Percentiles rank a stretch among this genome's conserved stretches.
Conservation (phyloP, 2,797 vertebrate species). For the Falco biarmicus region DNA sequence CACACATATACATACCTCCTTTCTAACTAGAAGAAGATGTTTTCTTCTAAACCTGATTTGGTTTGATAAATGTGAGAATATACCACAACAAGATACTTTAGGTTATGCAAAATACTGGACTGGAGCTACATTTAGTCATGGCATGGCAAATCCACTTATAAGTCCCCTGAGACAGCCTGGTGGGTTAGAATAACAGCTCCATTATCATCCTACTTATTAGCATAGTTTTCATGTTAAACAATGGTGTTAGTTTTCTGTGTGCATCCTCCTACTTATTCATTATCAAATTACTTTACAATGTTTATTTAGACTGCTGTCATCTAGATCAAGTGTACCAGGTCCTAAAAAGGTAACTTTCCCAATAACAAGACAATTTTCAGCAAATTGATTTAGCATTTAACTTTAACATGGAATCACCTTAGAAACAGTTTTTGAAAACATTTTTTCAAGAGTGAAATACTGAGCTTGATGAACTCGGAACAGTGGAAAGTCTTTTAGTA, state of each 20-base stretch:
- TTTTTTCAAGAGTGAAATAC: not conserved
- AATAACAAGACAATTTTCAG: not conserved
- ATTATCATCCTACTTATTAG: conserved; percentile 65
- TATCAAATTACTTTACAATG: conserved; percentile 62
- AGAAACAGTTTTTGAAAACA: not conserved
- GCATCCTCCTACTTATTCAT: conserved; percentile 53
- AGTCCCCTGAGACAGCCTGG: conserved; percentile 55
- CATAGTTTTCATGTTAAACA: conserved; percentile 72
- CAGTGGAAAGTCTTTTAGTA: not conserved
- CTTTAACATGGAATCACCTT: not conserved
- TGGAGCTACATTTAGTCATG: conserved; percentile 37
- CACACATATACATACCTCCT: not conserved
- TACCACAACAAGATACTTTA: conserved; percentile 49
- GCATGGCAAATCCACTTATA: conserved; percentile 44
- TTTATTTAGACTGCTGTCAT: conserved; percentile 59
- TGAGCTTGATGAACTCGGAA: not conserved
- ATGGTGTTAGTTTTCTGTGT: conserved; percentile 50
- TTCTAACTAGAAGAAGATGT: conserved; percentile 31
- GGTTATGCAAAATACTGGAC: conserved; percentile 6
- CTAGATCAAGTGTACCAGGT: conserved; percentile 21
- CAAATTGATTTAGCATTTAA: not conserved
- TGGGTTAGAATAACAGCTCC: conserved; percentile 66
- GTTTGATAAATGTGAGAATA: conserved; percentile 44
- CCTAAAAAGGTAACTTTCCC: conserved; percentile 29
- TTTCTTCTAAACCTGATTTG: conserved; percentile 57